These are phyloP conservation scores for Pelochelys cantorii DNA, from an alignment of 2,797 vertebrate genomes.

Conservation along the genomic window DNA sequence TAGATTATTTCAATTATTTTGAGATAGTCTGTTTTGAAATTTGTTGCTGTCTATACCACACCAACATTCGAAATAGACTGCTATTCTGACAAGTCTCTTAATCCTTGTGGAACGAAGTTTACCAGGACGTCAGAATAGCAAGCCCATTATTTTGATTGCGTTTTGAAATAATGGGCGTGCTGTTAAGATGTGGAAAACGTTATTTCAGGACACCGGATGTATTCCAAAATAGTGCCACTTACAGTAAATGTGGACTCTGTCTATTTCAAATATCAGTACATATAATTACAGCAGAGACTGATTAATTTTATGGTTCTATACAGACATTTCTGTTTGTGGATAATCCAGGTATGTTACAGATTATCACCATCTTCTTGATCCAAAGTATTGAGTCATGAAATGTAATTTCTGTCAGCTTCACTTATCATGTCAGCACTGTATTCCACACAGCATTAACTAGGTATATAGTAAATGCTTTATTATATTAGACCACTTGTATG, in stretches of 20 bases:
- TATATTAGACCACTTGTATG: neutral
- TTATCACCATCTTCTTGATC: neutral
- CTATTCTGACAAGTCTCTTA: too few species aligned
- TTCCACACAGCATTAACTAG: neutral
- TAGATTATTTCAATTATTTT: too few species aligned
- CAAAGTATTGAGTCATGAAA: neutral
- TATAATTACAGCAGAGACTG: neutral
- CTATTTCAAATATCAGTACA: neutral
- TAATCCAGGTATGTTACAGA: neutral
- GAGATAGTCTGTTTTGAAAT: too few species aligned
- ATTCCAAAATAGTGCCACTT: neutral
- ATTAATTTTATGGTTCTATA: neutral
- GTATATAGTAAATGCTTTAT: neutral
- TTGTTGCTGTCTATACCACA: too few species aligned
- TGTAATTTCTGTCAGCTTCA: neutral
- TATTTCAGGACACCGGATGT: too few species aligned
- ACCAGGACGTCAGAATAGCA: too few species aligned
- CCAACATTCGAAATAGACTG: too few species aligned
- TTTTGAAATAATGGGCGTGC: too few species aligned
- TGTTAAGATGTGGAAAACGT: too few species aligned
- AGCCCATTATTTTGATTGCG: too few species aligned
- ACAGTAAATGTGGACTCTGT: neutral
- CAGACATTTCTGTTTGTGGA: neutral
- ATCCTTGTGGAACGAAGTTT: too few species aligned
- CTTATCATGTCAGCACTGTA: neutral